Evolutionary conservation across 2,797 vertebrate species (phyloP).

Genomic region (Pseudomugil tenellus): DNA sequence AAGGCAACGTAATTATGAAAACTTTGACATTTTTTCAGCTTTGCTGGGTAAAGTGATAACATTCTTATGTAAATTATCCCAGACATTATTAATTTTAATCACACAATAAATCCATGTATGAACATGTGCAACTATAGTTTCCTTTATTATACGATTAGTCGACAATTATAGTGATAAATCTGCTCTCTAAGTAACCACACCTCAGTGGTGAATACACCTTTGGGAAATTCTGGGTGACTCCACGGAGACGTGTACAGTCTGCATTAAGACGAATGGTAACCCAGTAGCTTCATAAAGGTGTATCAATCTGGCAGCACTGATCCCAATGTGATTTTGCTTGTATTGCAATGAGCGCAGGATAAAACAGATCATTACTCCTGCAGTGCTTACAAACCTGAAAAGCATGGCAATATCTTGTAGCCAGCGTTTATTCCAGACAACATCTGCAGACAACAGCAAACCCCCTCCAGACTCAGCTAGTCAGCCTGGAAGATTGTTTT

Average conservation of each 20-base stretch:
- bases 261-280: background rate
- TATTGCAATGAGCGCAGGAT: background rate
- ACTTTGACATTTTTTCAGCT: background rate
- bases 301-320: background rate
- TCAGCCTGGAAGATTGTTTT: constrained; percentile 62
- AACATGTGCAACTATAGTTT: background rate
- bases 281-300: background rate
- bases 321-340: background rate
- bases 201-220: background rate
- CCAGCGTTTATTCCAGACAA: constrained; percentile 28
- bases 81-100: too few species aligned
- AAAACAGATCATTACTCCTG: constrained; percentile 5
- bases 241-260: background rate
- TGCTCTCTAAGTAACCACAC: background rate
- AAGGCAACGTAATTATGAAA: too few species aligned
- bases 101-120: background rate
- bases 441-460: constrained; percentile 54
- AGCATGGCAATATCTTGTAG: constrained; percentile 28
- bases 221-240: background rate
- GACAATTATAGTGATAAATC: background rate
- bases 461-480: constrained; percentile 53
- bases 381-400: constrained; percentile 21
- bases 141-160: background rate
- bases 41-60: background rate
- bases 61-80: background rate